Percentiles rank a stretch among this genome's conserved stretches.
These are phyloP conservation scores for Micrastur ruficollis DNA, from an alignment of 2,797 vertebrate species.

Conservation along the genomic window DNA sequence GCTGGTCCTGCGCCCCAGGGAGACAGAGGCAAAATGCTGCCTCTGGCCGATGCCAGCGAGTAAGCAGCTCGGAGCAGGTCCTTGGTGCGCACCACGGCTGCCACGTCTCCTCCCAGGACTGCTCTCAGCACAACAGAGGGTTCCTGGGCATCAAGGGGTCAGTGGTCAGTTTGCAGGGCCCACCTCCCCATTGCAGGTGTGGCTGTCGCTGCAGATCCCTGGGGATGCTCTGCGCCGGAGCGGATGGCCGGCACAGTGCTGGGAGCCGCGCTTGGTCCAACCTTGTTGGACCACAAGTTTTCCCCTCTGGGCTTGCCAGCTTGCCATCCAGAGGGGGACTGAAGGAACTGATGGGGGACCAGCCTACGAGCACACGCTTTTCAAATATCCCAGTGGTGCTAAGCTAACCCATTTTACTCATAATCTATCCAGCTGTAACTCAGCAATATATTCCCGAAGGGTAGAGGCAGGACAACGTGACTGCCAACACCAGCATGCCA, in stretches of 20 bases:
- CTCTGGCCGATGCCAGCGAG: not conserved
- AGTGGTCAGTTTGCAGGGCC: rapidly evolving
- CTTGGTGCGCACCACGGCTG: rapidly evolving
- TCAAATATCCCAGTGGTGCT: rapidly evolving
- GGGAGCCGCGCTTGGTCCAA: not conserved
- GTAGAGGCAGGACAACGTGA: not conserved
- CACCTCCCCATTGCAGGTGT: rapidly evolving
- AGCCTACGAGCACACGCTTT: no score
- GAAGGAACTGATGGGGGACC: not conserved
- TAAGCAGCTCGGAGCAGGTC: not conserved
- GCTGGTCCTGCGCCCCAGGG: not conserved
- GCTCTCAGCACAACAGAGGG: not conserved
- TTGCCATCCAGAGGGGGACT: rapidly evolving
- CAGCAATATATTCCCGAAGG: rapidly evolving
- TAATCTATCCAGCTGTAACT: not conserved
- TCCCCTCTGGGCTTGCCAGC: not conserved
- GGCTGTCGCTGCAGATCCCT: not conserved
- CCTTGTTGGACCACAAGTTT: rapidly evolving
- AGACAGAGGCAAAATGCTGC: not conserved
- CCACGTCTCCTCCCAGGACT: rapidly evolving
- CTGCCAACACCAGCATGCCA: not conserved
- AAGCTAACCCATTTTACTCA: rapidly evolving
- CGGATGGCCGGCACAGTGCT: rapidly evolving
- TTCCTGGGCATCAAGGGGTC: rapidly evolving
- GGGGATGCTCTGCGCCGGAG: not conserved